phyloP scores from a whole-genome alignment of 1,140 invertebrate genomes.

The Lepidostoma basale region DNA sequence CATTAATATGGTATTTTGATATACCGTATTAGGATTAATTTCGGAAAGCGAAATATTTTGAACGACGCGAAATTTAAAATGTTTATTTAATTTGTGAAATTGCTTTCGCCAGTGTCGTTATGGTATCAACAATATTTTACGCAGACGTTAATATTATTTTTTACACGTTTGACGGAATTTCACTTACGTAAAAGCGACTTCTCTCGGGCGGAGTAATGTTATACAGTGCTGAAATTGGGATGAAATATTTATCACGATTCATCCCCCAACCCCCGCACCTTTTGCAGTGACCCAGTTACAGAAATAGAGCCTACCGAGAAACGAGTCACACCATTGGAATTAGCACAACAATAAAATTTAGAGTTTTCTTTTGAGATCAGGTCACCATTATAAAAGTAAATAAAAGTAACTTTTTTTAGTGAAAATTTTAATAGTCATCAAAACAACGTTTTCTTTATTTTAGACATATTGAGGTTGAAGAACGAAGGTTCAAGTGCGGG shows the following conservation, averaged over 20 bases:
- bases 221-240: background rate
- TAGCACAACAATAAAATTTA: background rate
- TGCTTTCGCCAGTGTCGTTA: background rate
- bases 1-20: too few relatives aligned
- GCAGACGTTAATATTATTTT: background rate
- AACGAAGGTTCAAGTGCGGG: too few relatives aligned
- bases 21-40: too few relatives aligned
- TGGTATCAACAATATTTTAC: background rate
- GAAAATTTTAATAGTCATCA: too few relatives aligned
- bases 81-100: background rate
- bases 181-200: background rate
- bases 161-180: background rate
- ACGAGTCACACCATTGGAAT: background rate
- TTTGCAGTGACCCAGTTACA: slow-evolving; percentile 11
- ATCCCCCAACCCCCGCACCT: background rate
- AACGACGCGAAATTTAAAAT: background rate
- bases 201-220: background rate
- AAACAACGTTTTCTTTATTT: too few relatives aligned
- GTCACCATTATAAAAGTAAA: too few relatives aligned
- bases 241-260: slow-evolving; percentile 18
- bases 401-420: too few relatives aligned
- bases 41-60: background rate
- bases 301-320: slow-evolving; percentile 14
- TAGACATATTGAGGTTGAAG: too few relatives aligned
- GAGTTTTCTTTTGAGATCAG: too few relatives aligned